Evolutionary conservation across 2,113 vertebrate species (phyloP).

Genomic region (Sceloporus tristichus): DNA sequence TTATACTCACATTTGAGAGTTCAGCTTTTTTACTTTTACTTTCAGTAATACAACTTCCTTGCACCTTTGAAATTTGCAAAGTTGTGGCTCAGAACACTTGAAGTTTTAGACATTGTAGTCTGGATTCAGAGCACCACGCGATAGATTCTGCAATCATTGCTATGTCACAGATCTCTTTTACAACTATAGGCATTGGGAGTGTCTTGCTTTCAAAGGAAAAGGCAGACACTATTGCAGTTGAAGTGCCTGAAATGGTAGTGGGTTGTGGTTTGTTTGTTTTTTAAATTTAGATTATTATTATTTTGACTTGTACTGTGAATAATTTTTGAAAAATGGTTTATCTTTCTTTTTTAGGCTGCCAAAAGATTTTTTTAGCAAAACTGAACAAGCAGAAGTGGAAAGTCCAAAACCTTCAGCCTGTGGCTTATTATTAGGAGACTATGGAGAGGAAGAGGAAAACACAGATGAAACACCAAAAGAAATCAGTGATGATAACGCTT

Average conservation of each 20-base stretch:
- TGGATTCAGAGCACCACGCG: not conserved
- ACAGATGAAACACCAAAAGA: constrained; percentile 69
- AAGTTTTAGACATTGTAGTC: not conserved
- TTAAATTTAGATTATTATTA: not conserved
- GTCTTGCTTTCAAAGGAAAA: not conserved
- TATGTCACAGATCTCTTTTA: not conserved
- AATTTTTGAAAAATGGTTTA: not conserved
- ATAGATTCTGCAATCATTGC: not conserved
- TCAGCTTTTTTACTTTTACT: not conserved
- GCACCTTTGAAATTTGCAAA: not conserved
- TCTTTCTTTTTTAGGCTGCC: constrained; percentile 68
- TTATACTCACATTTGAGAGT: not conserved
- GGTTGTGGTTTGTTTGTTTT: too few species aligned
- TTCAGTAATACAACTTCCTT: not conserved
- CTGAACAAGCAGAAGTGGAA: constrained; percentile 29
- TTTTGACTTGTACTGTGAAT: not conserved
- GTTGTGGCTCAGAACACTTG: not conserved
- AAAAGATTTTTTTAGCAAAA: constrained; percentile 77
- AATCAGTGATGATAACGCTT: constrained; percentile 39
- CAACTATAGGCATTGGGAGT: not conserved
- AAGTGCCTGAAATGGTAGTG: not conserved
- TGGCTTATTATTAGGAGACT: constrained; percentile 81
- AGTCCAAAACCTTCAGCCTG: constrained; percentile 68
- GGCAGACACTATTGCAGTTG: not conserved
- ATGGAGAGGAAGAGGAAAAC: constrained; percentile 77